Conservation (phyloP, 1,140 invertebrate genomes). For the Drosophila miranda region DNA sequence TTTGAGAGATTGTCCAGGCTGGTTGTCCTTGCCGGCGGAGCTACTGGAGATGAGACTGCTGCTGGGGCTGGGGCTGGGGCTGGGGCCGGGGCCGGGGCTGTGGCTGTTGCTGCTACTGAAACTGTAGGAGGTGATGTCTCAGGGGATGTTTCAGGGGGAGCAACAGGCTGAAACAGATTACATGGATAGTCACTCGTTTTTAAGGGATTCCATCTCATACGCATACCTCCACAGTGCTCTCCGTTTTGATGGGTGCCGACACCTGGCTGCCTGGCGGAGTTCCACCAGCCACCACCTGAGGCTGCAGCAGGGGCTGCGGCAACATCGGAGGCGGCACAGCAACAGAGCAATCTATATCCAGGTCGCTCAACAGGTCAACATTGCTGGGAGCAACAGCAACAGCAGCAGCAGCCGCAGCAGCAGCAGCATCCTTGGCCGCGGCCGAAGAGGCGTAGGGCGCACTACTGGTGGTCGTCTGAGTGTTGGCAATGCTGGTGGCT, state of each 20-base stretch:
- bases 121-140: slow-evolving; percentile 6
- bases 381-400: slow-evolving; percentile 81
- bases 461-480: slow-evolving; percentile 71
- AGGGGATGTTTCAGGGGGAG: background rate
- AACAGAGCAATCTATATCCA: slow-evolving; percentile 86
- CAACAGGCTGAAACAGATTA: slow-evolving; percentile 2
- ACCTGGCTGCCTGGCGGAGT: slow-evolving; percentile 59
- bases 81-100: background rate
- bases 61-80: slow-evolving; percentile 7
- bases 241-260: background rate
- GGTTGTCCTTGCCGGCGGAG: slow-evolving; percentile 25
- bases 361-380: slow-evolving; percentile 89
- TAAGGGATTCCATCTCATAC: too few relatives aligned
- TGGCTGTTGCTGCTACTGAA: background rate
- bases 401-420: too few relatives aligned
- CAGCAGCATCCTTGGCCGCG: slow-evolving; percentile 13
- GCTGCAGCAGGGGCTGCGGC: slow-evolving; percentile 62
- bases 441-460: slow-evolving; percentile 64
- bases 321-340: slow-evolving; percentile 58
- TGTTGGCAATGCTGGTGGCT: slow-evolving; percentile 61
- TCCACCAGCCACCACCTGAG: slow-evolving; percentile 39
- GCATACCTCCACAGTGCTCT: slow-evolving; percentile 9
- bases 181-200: background rate
- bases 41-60: slow-evolving; percentile 16
- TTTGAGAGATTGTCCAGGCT: slow-evolving; percentile 77